Evolutionary conservation across 2,888 invertebrate species (phyloP).

Genomic region (Chirona hameri): DNA sequence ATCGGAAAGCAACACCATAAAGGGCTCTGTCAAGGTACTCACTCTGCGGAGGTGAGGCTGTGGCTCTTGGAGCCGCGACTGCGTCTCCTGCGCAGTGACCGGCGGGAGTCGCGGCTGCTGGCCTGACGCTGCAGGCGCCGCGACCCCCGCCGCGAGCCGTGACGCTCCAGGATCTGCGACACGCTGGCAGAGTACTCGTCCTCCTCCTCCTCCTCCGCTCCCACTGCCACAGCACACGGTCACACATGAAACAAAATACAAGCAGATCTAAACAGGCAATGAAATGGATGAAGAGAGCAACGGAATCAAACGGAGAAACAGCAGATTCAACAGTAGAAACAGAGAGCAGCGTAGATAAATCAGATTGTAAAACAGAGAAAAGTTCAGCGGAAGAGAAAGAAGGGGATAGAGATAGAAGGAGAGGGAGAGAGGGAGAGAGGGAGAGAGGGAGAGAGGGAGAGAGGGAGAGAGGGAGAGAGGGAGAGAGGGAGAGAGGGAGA

Average conservation of each 20-base stretch:
- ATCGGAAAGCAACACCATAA: no score
- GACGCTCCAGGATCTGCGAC: slow-evolving; percentile 74
- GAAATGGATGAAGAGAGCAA: no score
- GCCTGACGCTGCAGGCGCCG: slow-evolving; percentile 51
- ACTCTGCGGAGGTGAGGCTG: slow-evolving; percentile 85
- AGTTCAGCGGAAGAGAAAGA: no score
- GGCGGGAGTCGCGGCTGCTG: slow-evolving; percentile 44
- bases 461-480: neutral
- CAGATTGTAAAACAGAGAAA: no score
- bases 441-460: neutral
- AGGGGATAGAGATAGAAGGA: no score
- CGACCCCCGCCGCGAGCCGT: slow-evolving; percentile 61
- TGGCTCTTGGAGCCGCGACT: slow-evolving; percentile 66
- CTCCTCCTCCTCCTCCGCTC: slow-evolving; percentile 56
- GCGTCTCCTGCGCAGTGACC: slow-evolving; percentile 13
- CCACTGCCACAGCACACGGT: no score
- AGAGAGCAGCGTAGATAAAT: no score
- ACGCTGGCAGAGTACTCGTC: slow-evolving; percentile 77
- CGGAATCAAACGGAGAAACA: no score
- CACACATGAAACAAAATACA: no score
- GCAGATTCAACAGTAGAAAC: no score
- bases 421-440: no score
- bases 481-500: neutral
- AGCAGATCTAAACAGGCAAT: no score
- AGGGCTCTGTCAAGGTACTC: slow-evolving; percentile 45